Evolutionary conservation across 1,140 invertebrate species (phyloP).

Genomic region (Chionoecetes opilio): DNA sequence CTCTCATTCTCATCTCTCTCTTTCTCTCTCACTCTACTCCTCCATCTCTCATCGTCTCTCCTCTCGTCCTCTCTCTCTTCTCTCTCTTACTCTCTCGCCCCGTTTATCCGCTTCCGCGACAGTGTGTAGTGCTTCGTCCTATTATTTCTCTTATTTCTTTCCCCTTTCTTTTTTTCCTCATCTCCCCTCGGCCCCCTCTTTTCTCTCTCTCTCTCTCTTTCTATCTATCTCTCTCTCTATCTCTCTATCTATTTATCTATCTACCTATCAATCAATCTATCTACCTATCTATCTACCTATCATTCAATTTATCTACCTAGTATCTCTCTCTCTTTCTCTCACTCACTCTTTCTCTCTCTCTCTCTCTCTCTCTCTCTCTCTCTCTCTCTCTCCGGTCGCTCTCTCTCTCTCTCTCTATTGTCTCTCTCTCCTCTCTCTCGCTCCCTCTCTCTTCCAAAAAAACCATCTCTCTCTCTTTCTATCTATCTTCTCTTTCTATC

Average conservation of each 20-base stretch:
- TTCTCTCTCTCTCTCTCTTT: neutral
- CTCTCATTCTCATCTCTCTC: neutral
- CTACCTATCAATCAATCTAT: neutral
- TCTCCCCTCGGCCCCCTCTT: no score
- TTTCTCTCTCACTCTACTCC: neutral
- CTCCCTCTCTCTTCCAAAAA: neutral
- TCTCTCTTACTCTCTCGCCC: no score
- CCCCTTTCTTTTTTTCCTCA: no score
- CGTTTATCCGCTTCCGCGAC: no score
- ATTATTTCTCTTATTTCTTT: no score
- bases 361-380: slow-evolving; percentile 24
- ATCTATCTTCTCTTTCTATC: neutral
- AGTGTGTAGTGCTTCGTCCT: no score
- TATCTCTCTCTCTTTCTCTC: slow-evolving; percentile 41
- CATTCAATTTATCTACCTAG: neutral
- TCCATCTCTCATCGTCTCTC: neutral
- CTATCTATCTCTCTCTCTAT: neutral
- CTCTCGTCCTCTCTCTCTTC: no score
- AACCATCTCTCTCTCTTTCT: neutral
- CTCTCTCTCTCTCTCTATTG: slow-evolving; percentile 47
- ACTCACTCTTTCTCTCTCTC: neutral
- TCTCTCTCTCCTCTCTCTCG: neutral
- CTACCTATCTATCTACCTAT: neutral
- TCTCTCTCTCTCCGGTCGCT: slow-evolving; percentile 46
- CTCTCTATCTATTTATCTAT: no score